Percentiles rank a stretch among this genome's conserved stretches.
Evolutionary conservation across 2,113 vertebrate species (phyloP).

Genomic region (Pomatostomus ruficeps): DNA sequence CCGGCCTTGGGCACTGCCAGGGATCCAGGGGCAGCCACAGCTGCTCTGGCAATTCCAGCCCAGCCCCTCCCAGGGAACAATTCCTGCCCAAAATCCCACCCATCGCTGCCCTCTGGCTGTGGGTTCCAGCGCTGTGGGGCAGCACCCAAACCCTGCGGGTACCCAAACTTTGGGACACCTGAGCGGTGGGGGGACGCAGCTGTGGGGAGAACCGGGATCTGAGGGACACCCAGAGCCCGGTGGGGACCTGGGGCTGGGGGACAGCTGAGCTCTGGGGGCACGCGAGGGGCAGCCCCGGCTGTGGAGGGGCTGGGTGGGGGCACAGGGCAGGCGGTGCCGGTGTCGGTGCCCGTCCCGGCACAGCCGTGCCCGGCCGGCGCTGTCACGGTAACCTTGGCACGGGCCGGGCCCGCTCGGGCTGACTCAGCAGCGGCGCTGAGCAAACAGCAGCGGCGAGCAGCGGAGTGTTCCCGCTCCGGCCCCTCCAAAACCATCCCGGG

Average conservation of each 20-base stretch:
- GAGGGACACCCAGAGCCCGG: no score
- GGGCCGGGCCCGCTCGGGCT: not conserved
- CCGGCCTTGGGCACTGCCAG: not conserved
- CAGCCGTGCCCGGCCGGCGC: not conserved
- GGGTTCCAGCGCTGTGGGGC: not conserved
- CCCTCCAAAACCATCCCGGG: not conserved
- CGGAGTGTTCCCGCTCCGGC: not conserved
- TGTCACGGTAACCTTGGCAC: not conserved
- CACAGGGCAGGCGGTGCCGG: not conserved
- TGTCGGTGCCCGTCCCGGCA: not conserved
- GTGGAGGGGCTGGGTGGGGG: not conserved
- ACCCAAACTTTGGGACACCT: not conserved
- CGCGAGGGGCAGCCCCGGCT: not conserved
- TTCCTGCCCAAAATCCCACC: not conserved
- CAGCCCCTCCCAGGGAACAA: not conserved
- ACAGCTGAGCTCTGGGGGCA: not conserved
- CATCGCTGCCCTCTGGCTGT: not conserved
- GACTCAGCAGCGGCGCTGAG: not conserved
- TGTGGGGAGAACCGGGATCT: not conserved
- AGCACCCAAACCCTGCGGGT: not conserved
- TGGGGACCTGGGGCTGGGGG: not conserved
- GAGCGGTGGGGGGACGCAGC: no score
- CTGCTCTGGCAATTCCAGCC: not conserved
- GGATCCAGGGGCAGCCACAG: not conserved
- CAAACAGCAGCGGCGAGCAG: not conserved